phyloP scores from a whole-genome alignment of 2,888 invertebrate species.

The Cyrtodaria siliqua region DNA sequence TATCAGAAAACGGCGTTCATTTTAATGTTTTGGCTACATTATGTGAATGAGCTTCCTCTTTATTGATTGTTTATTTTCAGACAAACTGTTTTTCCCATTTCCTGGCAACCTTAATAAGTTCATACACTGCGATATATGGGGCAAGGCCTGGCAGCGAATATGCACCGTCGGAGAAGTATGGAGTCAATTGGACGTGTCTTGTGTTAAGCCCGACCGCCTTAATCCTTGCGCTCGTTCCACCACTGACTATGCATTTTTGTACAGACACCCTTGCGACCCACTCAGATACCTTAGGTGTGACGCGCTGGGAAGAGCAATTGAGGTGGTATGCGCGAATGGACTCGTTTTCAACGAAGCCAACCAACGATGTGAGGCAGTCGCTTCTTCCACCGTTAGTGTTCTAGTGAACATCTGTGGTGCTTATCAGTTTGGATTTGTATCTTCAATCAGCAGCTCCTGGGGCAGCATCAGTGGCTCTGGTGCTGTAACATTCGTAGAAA shows the following conservation, averaged over 20 bases:
- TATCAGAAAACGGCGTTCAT: no score
- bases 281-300: slow-evolving; percentile 44
- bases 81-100: slow-evolving; percentile 56
- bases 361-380: slow-evolving; percentile 28
- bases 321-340: slow-evolving; percentile 10
- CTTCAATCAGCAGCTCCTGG: not conserved
- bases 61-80: slow-evolving; percentile 25
- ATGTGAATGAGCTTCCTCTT: no score
- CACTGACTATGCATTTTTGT: slow-evolving; percentile 34
- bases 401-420: slow-evolving; percentile 34
- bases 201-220: slow-evolving; percentile 40
- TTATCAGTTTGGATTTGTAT: slow-evolving; percentile 44
- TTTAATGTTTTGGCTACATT: no score
- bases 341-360: slow-evolving; percentile 26
- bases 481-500: no score
- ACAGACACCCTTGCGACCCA: slow-evolving; percentile 52
- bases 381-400: slow-evolving; percentile 5
- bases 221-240: slow-evolving; percentile 50
- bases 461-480: no score
- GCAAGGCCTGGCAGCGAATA: slow-evolving; percentile 56
- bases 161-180: slow-evolving; percentile 59
- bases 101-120: slow-evolving; percentile 54
- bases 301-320: slow-evolving; percentile 21
- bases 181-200: slow-evolving; percentile 50
- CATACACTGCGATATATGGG: slow-evolving; percentile 65